phyloP scores from a whole-genome alignment of 2,113 vertebrate species.

The Mugil cephalus region DNA sequence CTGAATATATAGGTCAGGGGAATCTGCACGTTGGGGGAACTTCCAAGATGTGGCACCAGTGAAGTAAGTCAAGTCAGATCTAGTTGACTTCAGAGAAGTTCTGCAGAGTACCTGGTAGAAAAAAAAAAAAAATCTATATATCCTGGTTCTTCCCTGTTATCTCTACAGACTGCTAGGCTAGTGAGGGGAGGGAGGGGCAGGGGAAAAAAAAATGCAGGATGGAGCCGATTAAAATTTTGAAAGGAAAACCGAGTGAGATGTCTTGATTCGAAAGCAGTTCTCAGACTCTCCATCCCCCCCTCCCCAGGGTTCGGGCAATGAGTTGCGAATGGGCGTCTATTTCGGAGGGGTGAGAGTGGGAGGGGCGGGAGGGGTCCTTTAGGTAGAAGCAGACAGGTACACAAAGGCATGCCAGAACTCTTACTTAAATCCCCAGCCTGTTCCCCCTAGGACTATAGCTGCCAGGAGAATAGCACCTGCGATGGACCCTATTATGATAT shows the following conservation, averaged over 20 bases:
- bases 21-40: constrained; percentile 5
- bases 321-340: constrained; percentile 7
- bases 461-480: constrained; percentile 97
- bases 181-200: not conserved
- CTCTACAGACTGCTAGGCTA: not conserved
- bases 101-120: constrained; percentile 54
- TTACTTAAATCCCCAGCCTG: constrained; percentile 99
- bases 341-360: constrained; percentile 44
- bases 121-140: constrained; percentile 14
- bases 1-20: not conserved
- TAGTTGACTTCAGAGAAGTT: not conserved
- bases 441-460: constrained; percentile 98
- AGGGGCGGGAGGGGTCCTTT: constrained; percentile 44
- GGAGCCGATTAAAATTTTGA: constrained; percentile 5
- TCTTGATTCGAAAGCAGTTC: constrained; percentile 25
- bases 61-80: constrained; percentile 13
- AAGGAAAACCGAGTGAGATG: constrained; percentile 9
- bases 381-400: constrained; percentile 81
- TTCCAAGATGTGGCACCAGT: constrained; percentile 50
- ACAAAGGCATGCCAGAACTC: constrained; percentile 84
- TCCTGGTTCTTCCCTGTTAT: constrained; percentile 6
- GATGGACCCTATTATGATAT: constrained; percentile 99
- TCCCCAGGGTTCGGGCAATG: constrained; percentile 3
- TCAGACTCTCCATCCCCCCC: constrained; percentile 35
- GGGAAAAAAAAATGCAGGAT: constrained; percentile 36